Base-by-base conservation (phyloP, 2,888 invertebrate species). In the Dysmachus trigonus region DNA sequence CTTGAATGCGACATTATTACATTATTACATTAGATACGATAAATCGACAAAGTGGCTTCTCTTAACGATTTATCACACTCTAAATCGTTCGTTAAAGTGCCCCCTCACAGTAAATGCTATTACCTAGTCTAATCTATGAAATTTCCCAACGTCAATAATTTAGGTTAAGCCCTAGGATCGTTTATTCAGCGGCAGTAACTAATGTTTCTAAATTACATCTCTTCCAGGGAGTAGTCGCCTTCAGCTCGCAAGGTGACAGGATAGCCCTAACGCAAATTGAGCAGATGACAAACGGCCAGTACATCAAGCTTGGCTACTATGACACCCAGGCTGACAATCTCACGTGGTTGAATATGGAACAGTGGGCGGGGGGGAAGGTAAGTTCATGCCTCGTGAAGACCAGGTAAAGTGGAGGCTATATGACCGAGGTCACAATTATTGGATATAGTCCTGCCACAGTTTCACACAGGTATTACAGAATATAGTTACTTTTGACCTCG, bases 181-280 rank as follows among this genome's bases (percentile, higher is more conserved):
- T 22, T n/a, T n/a, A n/a, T n/a, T n/a, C 73, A 73, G 73, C 33
- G n/a, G 30, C 73, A 73, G n/a, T 31, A 73, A 73, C 73, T 35
- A 73, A 33, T 35, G 35, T 73, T 73, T 35, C 27, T 33, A 22
- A 62, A 62, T 62, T 62, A 62, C n/a, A 86, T 88, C 87, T 87
- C 87, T 91, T 92, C 18, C 92, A 99, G 99, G 99, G 99, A 76
- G 94, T 96, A 90, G 99, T 99, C 87, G 99, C 98, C 51, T 99
- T 99, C 93, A 98, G 98, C 89, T 98, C 98, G 8, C 97, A 97
- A 93, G 99, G 99, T 89, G 99, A 99, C 93, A 95, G 99, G 89
- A 99, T 99, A 91, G 99, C 99, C 76, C 94, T 98, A 92, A 99
- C 99, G 33, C 98, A 99, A 93, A 98, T 99, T 89, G 99, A 99